These are phyloP conservation scores for Cottus gobio DNA, from an alignment of 2,113 vertebrate species.

Conservation along the genomic window DNA sequence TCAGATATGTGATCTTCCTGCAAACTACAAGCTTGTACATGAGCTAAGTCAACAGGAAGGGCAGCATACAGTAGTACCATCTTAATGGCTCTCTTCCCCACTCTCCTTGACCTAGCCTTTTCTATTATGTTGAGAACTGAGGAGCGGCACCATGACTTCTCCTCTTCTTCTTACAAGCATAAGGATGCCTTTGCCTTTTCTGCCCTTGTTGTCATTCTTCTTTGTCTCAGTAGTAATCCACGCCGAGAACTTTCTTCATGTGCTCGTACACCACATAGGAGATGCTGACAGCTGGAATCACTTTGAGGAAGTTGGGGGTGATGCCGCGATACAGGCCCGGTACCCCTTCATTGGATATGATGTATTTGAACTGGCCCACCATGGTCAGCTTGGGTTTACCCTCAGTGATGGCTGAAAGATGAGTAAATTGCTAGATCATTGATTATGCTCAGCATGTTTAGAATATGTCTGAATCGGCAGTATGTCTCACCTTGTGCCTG, in stretches of 20 bases:
- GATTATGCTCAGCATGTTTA: not conserved
- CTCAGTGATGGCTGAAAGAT: conserved; percentile 84
- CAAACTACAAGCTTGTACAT: conserved; percentile 7
- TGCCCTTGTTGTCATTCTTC: not conserved
- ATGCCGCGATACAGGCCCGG: conserved; percentile 93
- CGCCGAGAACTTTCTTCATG: conserved; percentile 91
- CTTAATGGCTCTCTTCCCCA: not conserved
- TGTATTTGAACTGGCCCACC: conserved; percentile 90
- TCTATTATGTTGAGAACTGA: too few relatives aligned
- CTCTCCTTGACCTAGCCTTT: too few relatives aligned
- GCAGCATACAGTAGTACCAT: not conserved
- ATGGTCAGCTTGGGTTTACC: conserved; percentile 87
- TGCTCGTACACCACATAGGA: conserved; percentile 97
- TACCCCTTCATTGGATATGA: conserved; percentile 89
- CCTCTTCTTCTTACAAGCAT: too few relatives aligned
- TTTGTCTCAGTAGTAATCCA: conserved; percentile 62
- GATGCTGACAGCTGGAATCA: conserved; percentile 96
- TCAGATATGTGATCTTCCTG: conserved; percentile 5
- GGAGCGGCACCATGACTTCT: too few relatives aligned
- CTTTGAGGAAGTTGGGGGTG: conserved; percentile 96
- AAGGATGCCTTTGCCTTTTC: conserved; percentile 6
- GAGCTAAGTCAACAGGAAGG: conserved; percentile 8
- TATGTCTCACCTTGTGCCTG: conserved; percentile 89
- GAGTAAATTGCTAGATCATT: not conserved
- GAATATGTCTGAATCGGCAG: not conserved